phyloP scores from a whole-genome alignment of 92 coral and sea anemone genomes.

The Meandrina meandrites region DNA sequence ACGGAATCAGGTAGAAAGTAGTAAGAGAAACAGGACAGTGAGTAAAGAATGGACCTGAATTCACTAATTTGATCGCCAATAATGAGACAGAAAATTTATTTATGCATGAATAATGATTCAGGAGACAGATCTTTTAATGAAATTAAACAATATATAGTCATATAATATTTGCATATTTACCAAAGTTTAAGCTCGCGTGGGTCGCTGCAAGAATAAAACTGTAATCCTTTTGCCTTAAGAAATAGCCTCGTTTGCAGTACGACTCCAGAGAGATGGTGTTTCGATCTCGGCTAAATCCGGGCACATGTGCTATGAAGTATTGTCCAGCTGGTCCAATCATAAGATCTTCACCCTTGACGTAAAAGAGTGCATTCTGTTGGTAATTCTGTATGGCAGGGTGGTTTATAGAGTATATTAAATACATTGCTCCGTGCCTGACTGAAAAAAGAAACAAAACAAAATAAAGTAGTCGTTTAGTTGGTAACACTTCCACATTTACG shows the following conservation, averaged over 20 bases:
- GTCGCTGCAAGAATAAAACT: constrained; percentile 51
- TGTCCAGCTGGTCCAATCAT: constrained; percentile 68
- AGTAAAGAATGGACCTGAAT: background rate
- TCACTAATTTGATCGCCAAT: background rate
- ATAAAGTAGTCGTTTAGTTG: background rate
- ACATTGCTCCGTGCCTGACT: constrained; percentile 76
- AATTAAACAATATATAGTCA: too few species aligned
- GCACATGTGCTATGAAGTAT: constrained; percentile 86
- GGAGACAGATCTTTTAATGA: too few species aligned
- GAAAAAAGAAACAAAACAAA: background rate
- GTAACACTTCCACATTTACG: background rate
- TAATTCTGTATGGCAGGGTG: constrained; percentile 70
- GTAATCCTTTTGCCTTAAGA: constrained; percentile 66
- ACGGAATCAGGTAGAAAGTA: too few species aligned
- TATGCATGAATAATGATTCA: too few species aligned
- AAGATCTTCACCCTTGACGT: constrained; percentile 52
- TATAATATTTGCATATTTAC: constrained; percentile 43
- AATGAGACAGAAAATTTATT: too few species aligned
- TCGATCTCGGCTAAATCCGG: constrained; percentile 84
- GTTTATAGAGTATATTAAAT: constrained; percentile 78
- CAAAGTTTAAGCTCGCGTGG: constrained; percentile 54
- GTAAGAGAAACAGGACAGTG: too few species aligned
- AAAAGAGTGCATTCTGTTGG: constrained; percentile 57
- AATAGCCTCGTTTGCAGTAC: constrained; percentile 76
- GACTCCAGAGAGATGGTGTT: constrained; percentile 89